Percentiles rank a stretch among this genome's conserved stretches.
Conservation (phyloP, 2,888 invertebrate species). For the Drosophila suboccidentalis region DNA sequence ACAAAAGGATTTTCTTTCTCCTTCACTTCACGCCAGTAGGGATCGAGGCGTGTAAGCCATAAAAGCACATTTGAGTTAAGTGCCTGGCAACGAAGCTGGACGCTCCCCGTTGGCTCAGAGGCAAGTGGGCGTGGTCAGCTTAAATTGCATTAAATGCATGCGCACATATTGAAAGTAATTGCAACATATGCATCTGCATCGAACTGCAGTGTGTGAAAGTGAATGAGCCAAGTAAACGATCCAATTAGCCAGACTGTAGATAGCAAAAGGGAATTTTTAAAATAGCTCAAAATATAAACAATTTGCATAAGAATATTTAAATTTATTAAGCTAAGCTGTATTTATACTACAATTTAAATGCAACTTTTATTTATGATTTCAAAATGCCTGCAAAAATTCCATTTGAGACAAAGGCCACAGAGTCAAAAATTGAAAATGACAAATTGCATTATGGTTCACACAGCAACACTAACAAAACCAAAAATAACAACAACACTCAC, state of each 20-base stretch:
- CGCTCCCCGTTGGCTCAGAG: not conserved
- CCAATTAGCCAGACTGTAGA: conserved; percentile 39
- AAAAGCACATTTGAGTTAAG: conserved; percentile 68
- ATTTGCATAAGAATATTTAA: conserved; percentile 28
- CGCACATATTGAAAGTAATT: conserved; percentile 61
- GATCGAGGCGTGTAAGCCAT: conserved; percentile 37
- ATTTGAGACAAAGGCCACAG: conserved; percentile 52
- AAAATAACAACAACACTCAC: conserved; percentile 11
- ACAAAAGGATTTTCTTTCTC: conserved; percentile 33
- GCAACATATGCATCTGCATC: conserved; percentile 47
- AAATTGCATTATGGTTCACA: conserved; percentile 70
- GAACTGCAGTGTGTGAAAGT: conserved; percentile 19
- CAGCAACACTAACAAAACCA: conserved; percentile 15
- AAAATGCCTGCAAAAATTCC: conserved; percentile 70
- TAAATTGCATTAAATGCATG: conserved; percentile 65
- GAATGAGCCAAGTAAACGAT: conserved; percentile 33
- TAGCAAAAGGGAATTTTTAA: conserved; percentile 9
- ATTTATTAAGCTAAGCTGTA: conserved; percentile 45
- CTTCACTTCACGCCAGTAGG: conserved; percentile 1
- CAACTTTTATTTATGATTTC: conserved; percentile 67
- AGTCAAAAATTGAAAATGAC: conserved; percentile 74
- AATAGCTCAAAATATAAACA: conserved; percentile 26
- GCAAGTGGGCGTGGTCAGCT: conserved; percentile 35
- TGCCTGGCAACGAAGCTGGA: conserved; percentile 32
- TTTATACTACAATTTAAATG: conserved; percentile 39